Evolutionary conservation across 2,113 vertebrate genomes (phyloP).

Genomic region (Todiramphus chloris): DNA sequence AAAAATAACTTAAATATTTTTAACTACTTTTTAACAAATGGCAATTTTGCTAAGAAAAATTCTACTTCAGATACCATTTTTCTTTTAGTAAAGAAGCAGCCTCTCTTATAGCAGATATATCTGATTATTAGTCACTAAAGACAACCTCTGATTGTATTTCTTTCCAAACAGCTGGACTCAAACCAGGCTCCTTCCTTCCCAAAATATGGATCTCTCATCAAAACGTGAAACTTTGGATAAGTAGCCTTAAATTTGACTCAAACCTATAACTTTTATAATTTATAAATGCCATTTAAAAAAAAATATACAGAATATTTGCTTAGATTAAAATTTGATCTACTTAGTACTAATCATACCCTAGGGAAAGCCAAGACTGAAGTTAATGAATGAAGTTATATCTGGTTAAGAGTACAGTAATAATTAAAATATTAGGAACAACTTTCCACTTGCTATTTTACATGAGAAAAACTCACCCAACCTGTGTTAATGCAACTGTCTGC

Average conservation of each 20-base stretch:
- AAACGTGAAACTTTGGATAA: background rate
- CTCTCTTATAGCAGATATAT: background rate
- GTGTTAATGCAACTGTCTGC: background rate
- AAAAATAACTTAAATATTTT: conserved; percentile 23
- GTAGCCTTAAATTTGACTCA: background rate
- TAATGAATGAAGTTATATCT: background rate
- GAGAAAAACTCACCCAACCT: background rate
- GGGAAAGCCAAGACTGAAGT: background rate
- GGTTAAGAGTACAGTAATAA: background rate
- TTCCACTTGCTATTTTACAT: background rate
- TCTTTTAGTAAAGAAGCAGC: background rate
- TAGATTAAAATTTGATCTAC: background rate
- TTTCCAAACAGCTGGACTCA: background rate
- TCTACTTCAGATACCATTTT: background rate
- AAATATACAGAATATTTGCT: background rate
- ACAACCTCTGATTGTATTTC: background rate
- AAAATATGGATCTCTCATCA: background rate
- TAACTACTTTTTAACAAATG: background rate
- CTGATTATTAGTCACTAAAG: background rate
- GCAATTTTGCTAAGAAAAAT: background rate
- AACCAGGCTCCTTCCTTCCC: background rate
- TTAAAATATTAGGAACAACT: background rate
- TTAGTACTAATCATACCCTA: background rate
- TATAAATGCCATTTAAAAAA: background rate
- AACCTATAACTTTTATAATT: background rate